A percentile compares a stretch with the other conserved stretches of the same genome.
Conservation (phyloP, 2,113 vertebrate species). For the Eupsittula cactorum region DNA sequence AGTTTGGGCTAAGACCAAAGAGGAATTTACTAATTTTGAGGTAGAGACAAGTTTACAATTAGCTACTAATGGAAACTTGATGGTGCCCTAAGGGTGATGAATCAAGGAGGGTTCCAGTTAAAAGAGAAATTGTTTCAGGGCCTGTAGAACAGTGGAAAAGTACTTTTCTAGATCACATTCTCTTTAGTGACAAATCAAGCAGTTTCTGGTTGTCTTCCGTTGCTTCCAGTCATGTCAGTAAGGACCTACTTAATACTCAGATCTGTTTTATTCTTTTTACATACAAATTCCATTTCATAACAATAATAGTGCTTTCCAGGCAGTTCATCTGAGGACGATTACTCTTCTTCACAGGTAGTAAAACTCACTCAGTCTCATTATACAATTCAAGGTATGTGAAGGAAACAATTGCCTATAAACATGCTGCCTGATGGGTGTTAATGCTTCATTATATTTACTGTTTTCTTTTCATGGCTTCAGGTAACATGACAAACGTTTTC, state of each 20-base stretch:
- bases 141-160: neutral
- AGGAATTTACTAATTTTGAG: neutral
- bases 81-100: neutral
- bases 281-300: constrained; percentile 57
- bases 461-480: constrained; percentile 53
- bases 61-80: neutral
- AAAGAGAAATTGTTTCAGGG: neutral
- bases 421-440: constrained; percentile 47
- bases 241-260: constrained; percentile 12
- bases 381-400: constrained; percentile 49
- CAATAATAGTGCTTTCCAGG: constrained; percentile 30
- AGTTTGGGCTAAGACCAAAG: neutral
- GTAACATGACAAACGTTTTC: constrained; percentile 30
- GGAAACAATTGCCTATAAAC: constrained; percentile 64
- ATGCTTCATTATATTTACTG: constrained; percentile 62
- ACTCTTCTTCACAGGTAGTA: constrained; percentile 55
- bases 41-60: neutral
- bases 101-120: neutral
- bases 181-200: neutral
- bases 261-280: constrained; percentile 53
- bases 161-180: neutral
- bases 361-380: constrained; percentile 53
- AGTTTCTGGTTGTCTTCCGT: neutral
- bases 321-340: constrained; percentile 63
- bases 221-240: constrained; percentile 24